These are phyloP conservation scores for Trididemnum nubilum DNA, from an alignment of 23 tunicate species.

Conservation along the genomic window DNA sequence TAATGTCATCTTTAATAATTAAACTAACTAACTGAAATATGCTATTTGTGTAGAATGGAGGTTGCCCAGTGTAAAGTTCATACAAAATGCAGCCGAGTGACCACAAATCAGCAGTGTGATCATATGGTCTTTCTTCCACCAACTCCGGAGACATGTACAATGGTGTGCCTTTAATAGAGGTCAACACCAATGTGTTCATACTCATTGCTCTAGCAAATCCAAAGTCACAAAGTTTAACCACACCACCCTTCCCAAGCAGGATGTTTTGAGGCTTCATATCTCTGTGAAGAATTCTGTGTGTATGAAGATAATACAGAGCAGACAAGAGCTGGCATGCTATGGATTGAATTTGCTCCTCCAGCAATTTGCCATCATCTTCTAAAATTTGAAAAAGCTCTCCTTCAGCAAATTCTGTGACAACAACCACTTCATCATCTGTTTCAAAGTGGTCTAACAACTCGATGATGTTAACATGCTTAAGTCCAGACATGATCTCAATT, in stretches of 20 bases:
- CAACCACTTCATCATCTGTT: conserved; percentile 94
- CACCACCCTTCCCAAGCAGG: conserved; percentile 89
- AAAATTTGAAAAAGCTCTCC: conserved; percentile 93
- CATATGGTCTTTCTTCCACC: conserved; percentile 93
- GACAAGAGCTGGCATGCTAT: conserved; percentile 88
- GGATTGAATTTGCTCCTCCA: conserved; percentile 64
- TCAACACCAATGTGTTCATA: conserved; percentile 77
- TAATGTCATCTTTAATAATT: conserved; percentile 86
- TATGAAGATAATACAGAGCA: conserved; percentile 83
- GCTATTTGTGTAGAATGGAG: conserved; percentile 94
- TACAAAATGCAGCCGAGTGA: conserved; percentile 89
- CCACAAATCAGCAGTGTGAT: conserved; percentile 95
- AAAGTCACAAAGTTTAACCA: conserved; percentile 88
- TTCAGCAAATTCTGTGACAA: conserved; percentile 91
- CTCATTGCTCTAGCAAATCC: conserved; percentile 97
- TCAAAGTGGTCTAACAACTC: conserved; percentile 83
- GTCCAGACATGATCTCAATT: conserved; percentile 82
- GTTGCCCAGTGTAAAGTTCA: conserved; percentile 83
- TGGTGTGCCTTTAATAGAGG: conserved; percentile 94
- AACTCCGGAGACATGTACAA: conserved; percentile 95
- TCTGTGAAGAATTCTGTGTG: conserved; percentile 86
- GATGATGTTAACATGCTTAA: conserved; percentile 82
- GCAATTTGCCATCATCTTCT: conserved; percentile 92
- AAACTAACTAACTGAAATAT: conserved; percentile 86
- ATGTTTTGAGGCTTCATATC: conserved; percentile 97